Base-by-base conservation (phyloP, 2,113 vertebrate genomes). In the Phasianus colchicus region DNA sequence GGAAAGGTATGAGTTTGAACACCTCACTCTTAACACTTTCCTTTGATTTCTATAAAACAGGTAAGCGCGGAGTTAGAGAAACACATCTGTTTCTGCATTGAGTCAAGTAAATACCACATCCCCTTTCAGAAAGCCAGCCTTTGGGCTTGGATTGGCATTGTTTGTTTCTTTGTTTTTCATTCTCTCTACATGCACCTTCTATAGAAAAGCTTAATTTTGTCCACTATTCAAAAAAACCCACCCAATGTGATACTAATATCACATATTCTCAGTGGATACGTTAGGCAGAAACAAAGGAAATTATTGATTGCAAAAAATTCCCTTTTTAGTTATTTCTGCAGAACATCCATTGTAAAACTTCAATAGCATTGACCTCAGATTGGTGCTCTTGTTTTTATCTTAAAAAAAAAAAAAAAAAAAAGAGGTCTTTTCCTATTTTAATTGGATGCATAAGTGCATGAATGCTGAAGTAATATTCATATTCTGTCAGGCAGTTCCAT, bases 391-490 rank as follows among this genome's bases (percentile, higher is more conserved):
- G 13, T 85, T 89, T 93, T 83, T 76, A 27, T 86, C 86, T 90
- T 48, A 45, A 8, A 15, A 27, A 52, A 52, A 52, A 52, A 42
- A 69, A 93, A 57, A 11, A 72, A 71, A 48, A 93, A 57, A 11
- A 72, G 17, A 70, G 27, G 13, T 18, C 66, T 96, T 94, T 94
- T 81, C 63, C 58, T 74, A 38, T 93, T 96, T 94, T 88, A 93
- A 95, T 97, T 89, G 94, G 88, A 96, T 96, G 85, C 89, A 75
- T 66, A 92, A 89, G 92, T 93, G 83, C 83, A 91, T 58, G 91
- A 87, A 95, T 83, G 73, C 75, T 94, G 77, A 96, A 96, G 90
- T 94, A 96, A 94, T 85, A 88, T 57, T 89, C 87, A 66, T 64
- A 83, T 88, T 88, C 63, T 91, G 76, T 76, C 88, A 89, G 71